Evolutionary conservation across 2,113 vertebrate species (phyloP).

Genomic region (Peromyscus polionotus): DNA sequence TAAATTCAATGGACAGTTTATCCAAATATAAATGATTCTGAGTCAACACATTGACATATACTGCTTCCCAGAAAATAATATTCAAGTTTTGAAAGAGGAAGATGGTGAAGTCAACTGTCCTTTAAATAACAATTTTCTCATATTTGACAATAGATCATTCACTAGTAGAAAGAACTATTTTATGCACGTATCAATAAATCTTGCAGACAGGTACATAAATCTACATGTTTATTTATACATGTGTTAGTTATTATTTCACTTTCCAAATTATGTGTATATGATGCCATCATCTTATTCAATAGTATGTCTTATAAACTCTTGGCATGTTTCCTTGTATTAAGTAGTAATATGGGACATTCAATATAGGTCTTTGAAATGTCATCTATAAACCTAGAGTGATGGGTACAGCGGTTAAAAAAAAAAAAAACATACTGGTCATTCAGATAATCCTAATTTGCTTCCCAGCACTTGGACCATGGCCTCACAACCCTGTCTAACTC

Average conservation of each 20-base stretch:
- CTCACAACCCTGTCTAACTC: not conserved
- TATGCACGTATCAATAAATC: not conserved
- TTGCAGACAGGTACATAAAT: not conserved
- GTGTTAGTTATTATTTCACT: not conserved
- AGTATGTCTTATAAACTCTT: not conserved
- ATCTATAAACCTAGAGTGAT: not conserved
- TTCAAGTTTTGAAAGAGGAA: not conserved
- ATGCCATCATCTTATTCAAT: not conserved
- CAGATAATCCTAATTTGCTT: not conserved
- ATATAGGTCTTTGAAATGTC: not conserved
- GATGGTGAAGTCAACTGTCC: not conserved
- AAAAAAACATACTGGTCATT: not conserved
- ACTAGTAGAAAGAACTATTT: not conserved
- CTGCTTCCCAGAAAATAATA: not conserved
- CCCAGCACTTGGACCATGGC: not conserved
- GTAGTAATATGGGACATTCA: not conserved
- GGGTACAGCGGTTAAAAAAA: not conserved
- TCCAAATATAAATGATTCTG: not conserved
- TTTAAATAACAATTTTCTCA: not conserved
- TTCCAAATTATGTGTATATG: not conserved
- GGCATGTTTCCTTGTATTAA: not conserved
- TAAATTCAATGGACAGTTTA: not conserved
- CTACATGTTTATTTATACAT: not conserved
- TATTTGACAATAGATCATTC: not conserved
- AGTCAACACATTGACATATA: not conserved